These are phyloP conservation scores for Lepidonotus clava DNA, from an alignment of 2,888 invertebrate genomes.

Conservation along the genomic window DNA sequence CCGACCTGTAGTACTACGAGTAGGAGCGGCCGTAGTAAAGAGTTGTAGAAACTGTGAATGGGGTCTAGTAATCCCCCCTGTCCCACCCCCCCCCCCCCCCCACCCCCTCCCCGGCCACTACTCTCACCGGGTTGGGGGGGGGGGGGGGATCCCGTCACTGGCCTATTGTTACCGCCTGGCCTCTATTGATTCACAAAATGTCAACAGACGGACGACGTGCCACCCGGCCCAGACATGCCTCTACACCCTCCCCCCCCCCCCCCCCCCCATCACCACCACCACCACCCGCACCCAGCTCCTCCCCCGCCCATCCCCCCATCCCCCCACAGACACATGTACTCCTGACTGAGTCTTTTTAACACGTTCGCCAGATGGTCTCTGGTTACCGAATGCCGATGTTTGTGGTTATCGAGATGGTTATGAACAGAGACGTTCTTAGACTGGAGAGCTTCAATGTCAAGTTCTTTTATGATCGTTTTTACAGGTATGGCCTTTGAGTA, in stretches of 20 bases:
- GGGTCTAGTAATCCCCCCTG: neutral
- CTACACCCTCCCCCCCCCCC: neutral
- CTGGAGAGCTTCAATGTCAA: too few species aligned
- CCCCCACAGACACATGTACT: too few species aligned
- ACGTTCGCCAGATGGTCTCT: too few species aligned
- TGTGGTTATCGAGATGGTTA: too few species aligned
- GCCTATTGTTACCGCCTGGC: neutral
- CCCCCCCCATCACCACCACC: neutral
- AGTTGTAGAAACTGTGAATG: neutral
- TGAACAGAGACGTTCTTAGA: too few species aligned
- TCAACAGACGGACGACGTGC: neutral
- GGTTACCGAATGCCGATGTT: too few species aligned
- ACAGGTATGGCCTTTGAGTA: too few species aligned
- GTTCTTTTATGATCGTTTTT: too few species aligned
- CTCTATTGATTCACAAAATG: slow-evolving; percentile 24
- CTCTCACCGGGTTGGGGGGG: slow-evolving; percentile 7
- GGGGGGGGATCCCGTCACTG: slow-evolving; percentile 1
- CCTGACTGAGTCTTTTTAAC: too few species aligned
- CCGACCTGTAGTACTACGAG: neutral
- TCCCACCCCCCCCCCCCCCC: neutral
- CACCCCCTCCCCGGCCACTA: neutral
- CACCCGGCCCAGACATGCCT: neutral
- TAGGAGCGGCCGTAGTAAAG: neutral
- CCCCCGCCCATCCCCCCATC: neutral
- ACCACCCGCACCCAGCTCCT: too few species aligned